A percentile compares a stretch with the other conserved stretches of the same genome.
Conservation (phyloP, 2,888 invertebrate genomes). For the Glyphotaelius pellucidus region DNA sequence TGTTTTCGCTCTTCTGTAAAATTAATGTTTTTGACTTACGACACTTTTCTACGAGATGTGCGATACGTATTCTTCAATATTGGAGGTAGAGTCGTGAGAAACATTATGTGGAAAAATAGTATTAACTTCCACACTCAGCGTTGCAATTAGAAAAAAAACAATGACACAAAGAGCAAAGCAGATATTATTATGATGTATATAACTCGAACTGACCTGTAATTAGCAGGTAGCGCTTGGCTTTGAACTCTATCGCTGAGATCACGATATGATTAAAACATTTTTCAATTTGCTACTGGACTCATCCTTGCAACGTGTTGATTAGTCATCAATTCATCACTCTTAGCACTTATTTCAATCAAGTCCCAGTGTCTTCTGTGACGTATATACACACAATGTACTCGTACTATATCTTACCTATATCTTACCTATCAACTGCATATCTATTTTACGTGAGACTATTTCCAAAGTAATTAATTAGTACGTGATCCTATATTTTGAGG, state of each 20-base stretch:
- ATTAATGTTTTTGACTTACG: too few relatives aligned
- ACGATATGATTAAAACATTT: neutral
- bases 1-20: too few relatives aligned
- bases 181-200: neutral
- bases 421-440: neutral
- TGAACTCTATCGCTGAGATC: neutral
- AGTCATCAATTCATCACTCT: neutral
- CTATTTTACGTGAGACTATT: neutral
- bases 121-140: too few relatives aligned
- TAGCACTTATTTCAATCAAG: neutral
- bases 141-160: neutral
- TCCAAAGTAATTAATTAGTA: neutral
- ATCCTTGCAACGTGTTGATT: neutral
- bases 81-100: too few relatives aligned
- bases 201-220: neutral
- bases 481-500: too few relatives aligned
- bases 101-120: too few relatives aligned
- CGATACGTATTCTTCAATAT: too few relatives aligned
- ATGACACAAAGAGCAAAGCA: neutral
- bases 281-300: neutral
- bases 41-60: too few relatives aligned
- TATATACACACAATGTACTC: neutral
- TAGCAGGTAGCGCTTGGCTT: neutral
- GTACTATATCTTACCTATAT: neutral
- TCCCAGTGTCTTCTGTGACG: neutral